Evolutionary conservation across 2,888 invertebrate genomes (phyloP).

Genomic region (Globia sparganii): DNA sequence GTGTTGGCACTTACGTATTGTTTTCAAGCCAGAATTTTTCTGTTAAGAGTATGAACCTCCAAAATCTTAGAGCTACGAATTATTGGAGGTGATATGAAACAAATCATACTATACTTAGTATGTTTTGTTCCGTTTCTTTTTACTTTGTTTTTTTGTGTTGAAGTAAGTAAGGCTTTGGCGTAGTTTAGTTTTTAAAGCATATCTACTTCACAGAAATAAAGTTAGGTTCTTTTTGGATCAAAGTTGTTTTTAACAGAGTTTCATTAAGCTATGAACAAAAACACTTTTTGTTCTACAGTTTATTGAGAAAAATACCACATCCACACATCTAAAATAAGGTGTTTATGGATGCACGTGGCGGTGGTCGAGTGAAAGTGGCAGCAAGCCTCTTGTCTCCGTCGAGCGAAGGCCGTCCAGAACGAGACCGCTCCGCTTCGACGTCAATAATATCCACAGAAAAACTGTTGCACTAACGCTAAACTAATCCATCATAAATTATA

Average conservation of each 20-base stretch:
- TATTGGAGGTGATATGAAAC: slow-evolving; percentile 31
- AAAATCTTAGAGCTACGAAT: slow-evolving; percentile 65
- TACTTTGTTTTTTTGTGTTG: not conserved
- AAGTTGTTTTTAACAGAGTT: not conserved
- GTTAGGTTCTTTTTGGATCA: not conserved
- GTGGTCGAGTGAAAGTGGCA: slow-evolving; percentile 88
- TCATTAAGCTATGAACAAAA: not conserved
- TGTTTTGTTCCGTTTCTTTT: slow-evolving; percentile 14
- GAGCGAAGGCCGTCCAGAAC: slow-evolving; percentile 87
- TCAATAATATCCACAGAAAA: slow-evolving; percentile 80
- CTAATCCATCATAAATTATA: slow-evolving; percentile 41
- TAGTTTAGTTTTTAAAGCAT: not conserved
- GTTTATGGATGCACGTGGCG: slow-evolving; percentile 75
- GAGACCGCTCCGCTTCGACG: slow-evolving; percentile 74
- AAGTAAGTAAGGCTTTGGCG: not conserved
- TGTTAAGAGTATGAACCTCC: slow-evolving; percentile 69
- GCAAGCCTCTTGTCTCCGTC: slow-evolving; percentile 81
- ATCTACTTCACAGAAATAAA: not conserved
- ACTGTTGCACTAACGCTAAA: slow-evolving; percentile 66
- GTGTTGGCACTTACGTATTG: slow-evolving; percentile 69
- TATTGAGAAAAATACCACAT: slow-evolving; percentile 72
- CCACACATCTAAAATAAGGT: slow-evolving; percentile 72
- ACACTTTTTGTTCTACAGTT: rapidly evolving
- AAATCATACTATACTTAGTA: not conserved
- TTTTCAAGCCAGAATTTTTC: slow-evolving; percentile 72